Evolutionary conservation across 2,888 invertebrate genomes (phyloP).

Genomic region (Coelogynopora nodosa): DNA sequence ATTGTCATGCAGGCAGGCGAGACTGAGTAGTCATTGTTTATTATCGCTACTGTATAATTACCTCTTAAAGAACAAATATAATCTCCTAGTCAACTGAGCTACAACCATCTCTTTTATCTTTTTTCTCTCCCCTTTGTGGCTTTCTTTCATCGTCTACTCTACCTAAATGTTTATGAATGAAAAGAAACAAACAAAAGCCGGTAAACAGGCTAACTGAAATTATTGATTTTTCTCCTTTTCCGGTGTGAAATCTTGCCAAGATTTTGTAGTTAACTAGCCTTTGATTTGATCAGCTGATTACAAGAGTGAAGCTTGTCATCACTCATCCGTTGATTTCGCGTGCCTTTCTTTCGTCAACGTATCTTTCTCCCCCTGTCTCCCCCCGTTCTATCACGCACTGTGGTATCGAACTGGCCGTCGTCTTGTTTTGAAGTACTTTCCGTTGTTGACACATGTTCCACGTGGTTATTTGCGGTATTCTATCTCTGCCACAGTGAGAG

Average conservation of each 20-base stretch:
- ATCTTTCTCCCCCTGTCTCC: background rate
- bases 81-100: background rate
- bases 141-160: background rate
- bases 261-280: background rate
- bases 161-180: conserved; percentile 19
- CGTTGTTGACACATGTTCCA: background rate
- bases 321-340: conserved; percentile 13
- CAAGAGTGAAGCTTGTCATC: conserved; percentile 27
- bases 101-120: conserved; percentile 5
- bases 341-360: background rate
- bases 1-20: too few relatives aligned
- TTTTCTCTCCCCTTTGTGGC: background rate
- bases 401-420: background rate
- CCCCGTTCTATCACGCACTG: background rate
- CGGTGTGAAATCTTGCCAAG: conserved; percentile 17
- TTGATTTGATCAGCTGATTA: conserved; percentile 22
- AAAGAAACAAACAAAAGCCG: conserved; percentile 10
- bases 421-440: background rate
- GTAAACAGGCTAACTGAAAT: conserved; percentile 13
- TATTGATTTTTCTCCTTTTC: conserved; percentile 9
- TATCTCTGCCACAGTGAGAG: background rate
- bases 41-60: too few relatives aligned
- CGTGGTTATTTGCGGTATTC: background rate
- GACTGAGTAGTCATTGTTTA: too few relatives aligned
- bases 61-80: conserved; percentile 22